Conservation (phyloP, 1,140 invertebrate genomes). For the Danaus plexippus region DNA sequence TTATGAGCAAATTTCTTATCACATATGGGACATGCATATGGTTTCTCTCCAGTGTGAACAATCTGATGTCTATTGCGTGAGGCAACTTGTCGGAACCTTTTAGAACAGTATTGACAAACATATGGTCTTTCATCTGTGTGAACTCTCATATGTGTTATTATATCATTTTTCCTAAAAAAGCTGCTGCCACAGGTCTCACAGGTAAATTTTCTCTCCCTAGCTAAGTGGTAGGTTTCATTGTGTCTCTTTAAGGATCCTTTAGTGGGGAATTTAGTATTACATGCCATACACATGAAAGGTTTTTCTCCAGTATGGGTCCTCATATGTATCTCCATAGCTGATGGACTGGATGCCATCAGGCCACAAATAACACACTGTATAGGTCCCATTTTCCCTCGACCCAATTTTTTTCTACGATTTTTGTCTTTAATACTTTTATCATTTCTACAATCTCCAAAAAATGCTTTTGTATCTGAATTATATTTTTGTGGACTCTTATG, state of each 20-base stretch:
- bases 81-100: slow-evolving; percentile 47
- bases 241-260: slow-evolving; percentile 71
- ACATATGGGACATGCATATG: slow-evolving; percentile 54
- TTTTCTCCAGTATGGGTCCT: slow-evolving; percentile 84
- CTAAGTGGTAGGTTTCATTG: slow-evolving; percentile 60
- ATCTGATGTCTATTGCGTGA: slow-evolving; percentile 53
- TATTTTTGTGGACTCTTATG: neutral
- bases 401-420: slow-evolving; percentile 21
- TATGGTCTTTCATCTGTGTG: slow-evolving; percentile 66
- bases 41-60: slow-evolving; percentile 55
- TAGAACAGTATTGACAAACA: slow-evolving; percentile 72
- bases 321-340: slow-evolving; percentile 82
- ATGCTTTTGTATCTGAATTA: neutral
- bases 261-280: slow-evolving; percentile 66
- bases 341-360: slow-evolving; percentile 35
- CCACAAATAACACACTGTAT: slow-evolving; percentile 48
- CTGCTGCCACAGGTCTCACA: slow-evolving; percentile 63
- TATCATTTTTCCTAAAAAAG: slow-evolving; percentile 61
- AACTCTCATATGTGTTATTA: slow-evolving; percentile 55
- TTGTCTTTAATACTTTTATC: slow-evolving; percentile 4
- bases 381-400: slow-evolving; percentile 26
- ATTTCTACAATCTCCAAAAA: slow-evolving; percentile 6
- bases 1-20: slow-evolving; percentile 55
- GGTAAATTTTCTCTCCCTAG: slow-evolving; percentile 53
- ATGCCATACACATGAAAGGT: slow-evolving; percentile 83